Percentiles rank a stretch among this genome's conserved stretches.
Conservation (phyloP, 30 jellyfish, hydroid and myxozoan species). For the Sanderia malayensis region DNA sequence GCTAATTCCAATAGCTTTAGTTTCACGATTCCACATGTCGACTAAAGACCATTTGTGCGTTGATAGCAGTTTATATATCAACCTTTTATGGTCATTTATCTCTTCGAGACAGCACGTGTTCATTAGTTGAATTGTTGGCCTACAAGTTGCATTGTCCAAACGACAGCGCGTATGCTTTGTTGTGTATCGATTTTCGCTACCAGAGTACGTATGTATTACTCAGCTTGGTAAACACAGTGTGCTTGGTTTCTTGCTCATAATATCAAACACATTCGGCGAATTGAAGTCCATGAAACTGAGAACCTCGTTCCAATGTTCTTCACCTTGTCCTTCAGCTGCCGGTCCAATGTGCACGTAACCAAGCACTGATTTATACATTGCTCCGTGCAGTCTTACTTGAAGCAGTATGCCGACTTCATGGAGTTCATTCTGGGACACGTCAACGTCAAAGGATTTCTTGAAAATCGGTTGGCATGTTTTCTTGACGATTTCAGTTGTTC, state of each 20-base stretch:
- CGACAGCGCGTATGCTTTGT: too few species aligned
- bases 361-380: constrained; percentile 49
- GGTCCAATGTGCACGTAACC: constrained; percentile 87
- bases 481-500: constrained; percentile 50
- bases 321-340: constrained; percentile 70
- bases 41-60: too few species aligned
- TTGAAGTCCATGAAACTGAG: constrained; percentile 55
- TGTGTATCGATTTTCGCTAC: too few species aligned
- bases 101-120: too few species aligned
- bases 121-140: too few species aligned
- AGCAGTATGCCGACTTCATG: constrained; percentile 51
- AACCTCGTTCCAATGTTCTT: constrained; percentile 71
- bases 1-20: too few species aligned
- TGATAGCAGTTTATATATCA: too few species aligned
- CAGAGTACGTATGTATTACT: too few species aligned
- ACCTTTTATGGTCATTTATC: too few species aligned
- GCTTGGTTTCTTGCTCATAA: constrained; percentile 20
- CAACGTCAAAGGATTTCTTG: constrained; percentile 57
- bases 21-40: too few species aligned
- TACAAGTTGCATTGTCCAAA: too few species aligned
- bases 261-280: constrained; percentile 17
- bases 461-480: constrained; percentile 60
- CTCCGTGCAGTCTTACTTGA: constrained; percentile 78
- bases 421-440: constrained; percentile 56
- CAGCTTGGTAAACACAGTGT: constrained; percentile 14